These are phyloP conservation scores for Alviniconcha strummeri DNA, from an alignment of 2,888 invertebrate species.

Conservation along the genomic window DNA sequence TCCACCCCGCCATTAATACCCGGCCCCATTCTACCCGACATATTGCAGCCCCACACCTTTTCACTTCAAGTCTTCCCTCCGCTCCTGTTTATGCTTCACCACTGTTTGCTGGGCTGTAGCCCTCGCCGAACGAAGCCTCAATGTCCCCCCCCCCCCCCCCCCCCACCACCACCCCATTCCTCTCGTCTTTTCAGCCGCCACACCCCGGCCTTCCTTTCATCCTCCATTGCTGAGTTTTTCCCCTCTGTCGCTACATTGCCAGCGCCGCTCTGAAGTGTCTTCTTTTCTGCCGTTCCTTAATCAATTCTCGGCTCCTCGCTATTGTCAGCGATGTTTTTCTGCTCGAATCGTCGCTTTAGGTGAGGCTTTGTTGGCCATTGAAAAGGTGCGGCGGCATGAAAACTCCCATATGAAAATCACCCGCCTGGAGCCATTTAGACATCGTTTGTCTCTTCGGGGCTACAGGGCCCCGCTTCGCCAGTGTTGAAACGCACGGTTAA, in stretches of 20 bases:
- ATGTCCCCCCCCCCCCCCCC: no score
- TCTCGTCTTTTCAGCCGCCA: conserved; percentile 1
- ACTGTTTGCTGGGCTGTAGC: conserved; percentile 19
- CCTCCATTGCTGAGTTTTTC: background rate
- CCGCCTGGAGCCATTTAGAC: conserved; percentile 19
- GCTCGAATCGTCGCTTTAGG: conserved; percentile 6
- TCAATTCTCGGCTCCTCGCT: background rate
- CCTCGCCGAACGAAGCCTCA: conserved; percentile 1
- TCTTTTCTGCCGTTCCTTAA: background rate
- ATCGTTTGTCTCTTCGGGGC: conserved; percentile 22
- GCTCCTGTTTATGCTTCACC: conserved; percentile 29
- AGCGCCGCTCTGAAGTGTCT: background rate
- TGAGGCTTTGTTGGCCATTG: conserved; percentile 9
- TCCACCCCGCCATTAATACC: background rate
- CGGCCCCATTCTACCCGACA: conserved; percentile 2
- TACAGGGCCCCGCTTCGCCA: background rate
- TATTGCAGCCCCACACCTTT: conserved; percentile 23
- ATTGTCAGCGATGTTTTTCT: conserved; percentile 23
- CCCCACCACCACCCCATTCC: background rate
- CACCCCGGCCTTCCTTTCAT: background rate
- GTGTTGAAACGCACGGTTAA: background rate
- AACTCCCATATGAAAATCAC: conserved; percentile 27
- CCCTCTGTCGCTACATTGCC: conserved; percentile 11
- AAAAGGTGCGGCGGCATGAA: conserved; percentile 3
- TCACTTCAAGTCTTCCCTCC: background rate